Percentiles rank a stretch among this genome's conserved stretches.
Evolutionary conservation across 2,888 invertebrate species (phyloP).

Genomic region (Trichopoda pennipes): DNA sequence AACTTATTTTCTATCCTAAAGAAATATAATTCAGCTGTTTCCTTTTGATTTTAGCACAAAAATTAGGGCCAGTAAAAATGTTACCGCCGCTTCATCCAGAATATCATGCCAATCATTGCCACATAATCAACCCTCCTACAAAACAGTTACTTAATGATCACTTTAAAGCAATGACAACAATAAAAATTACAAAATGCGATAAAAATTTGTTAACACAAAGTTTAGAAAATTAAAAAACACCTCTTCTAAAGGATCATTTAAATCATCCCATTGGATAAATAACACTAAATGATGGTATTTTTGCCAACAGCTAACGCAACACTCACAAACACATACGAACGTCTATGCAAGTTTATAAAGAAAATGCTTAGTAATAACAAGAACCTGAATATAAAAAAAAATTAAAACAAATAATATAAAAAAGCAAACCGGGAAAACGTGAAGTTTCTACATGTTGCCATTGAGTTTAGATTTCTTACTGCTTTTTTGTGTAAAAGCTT

Average conservation of each 20-base stretch:
- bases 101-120: background rate
- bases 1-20: too few relatives aligned
- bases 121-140: background rate
- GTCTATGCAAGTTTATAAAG: too few relatives aligned
- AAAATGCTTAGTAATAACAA: too few relatives aligned
- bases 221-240: constrained; percentile 50
- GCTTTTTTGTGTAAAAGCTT: too few relatives aligned
- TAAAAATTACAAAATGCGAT: constrained; percentile 59
- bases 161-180: constrained; percentile 54
- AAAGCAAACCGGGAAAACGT: too few relatives aligned
- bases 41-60: too few relatives aligned
- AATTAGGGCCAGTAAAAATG: too few relatives aligned
- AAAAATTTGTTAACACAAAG: constrained; percentile 48
- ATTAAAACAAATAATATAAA: too few relatives aligned
- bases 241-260: constrained; percentile 41
- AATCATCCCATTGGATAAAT: constrained; percentile 61
- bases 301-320: constrained; percentile 12
- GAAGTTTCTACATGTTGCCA: too few relatives aligned
- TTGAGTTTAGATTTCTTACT: too few relatives aligned
- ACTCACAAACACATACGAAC: background rate
- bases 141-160: constrained; percentile 45
- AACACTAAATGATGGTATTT: constrained; percentile 44
- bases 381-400: too few relatives aligned
- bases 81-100: background rate
- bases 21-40: too few relatives aligned